These are phyloP conservation scores for Leptinotarsa haldemani DNA, from an alignment of 2,888 invertebrate genomes.

Conservation along the genomic window DNA sequence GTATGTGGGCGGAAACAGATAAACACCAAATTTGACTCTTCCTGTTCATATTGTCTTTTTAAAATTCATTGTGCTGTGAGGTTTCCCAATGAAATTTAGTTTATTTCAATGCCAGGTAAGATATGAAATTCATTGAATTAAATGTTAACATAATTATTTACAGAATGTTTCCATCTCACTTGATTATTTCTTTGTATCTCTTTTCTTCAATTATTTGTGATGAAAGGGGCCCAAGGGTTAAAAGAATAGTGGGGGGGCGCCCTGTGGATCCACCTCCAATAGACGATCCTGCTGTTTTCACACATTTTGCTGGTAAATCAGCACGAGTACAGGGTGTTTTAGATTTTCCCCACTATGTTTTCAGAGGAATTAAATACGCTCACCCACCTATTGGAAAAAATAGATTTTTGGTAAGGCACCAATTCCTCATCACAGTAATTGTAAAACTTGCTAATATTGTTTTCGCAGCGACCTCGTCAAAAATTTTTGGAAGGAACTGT, in stretches of 20 bases:
- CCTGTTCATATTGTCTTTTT: slow-evolving; percentile 23
- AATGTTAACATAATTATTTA: background rate
- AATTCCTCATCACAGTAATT: background rate
- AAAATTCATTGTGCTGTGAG: slow-evolving; percentile 1
- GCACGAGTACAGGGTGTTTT: slow-evolving; percentile 75
- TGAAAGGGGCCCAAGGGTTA: slow-evolving; percentile 53
- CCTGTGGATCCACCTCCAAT: slow-evolving; percentile 75
- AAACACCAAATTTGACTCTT: slow-evolving; percentile 30
- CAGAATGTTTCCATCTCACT: background rate
- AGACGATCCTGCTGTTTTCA: slow-evolving; percentile 79
- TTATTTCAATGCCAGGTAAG: background rate
- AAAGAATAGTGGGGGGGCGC: slow-evolving; percentile 75
- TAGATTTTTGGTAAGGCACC: slow-evolving; percentile 68
- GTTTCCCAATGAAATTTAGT: background rate
- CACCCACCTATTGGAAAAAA: slow-evolving; percentile 71
- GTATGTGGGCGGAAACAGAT: slow-evolving; percentile 33
- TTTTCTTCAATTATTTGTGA: slow-evolving; percentile 21
- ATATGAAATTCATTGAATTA: background rate
- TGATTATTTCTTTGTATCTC: background rate
- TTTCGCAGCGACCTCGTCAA: slow-evolving; percentile 61
- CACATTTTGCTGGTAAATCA: slow-evolving; percentile 72
- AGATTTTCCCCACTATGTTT: slow-evolving; percentile 75
- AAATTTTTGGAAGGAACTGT: slow-evolving; percentile 69
- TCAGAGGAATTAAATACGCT: slow-evolving; percentile 79
- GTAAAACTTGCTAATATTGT: background rate